phyloP scores from a whole-genome alignment of 2,888 invertebrate genomes.

The Cephonodes hylas region DNA sequence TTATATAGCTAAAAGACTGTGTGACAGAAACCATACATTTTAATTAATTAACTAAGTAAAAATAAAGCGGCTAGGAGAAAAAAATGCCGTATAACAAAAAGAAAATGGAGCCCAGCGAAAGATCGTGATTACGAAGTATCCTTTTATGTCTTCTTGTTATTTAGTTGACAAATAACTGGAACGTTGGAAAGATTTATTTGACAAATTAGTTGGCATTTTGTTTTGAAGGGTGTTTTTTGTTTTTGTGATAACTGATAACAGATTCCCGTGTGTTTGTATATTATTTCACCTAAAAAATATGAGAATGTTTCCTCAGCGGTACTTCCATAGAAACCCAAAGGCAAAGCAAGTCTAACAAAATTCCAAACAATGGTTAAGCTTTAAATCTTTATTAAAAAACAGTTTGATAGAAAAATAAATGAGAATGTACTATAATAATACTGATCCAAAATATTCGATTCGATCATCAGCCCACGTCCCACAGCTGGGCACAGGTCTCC shows the following conservation, averaged over 20 bases:
- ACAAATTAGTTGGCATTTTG: neutral
- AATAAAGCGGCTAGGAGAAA: neutral
- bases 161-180: constrained; percentile 6
- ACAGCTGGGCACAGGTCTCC: too few species aligned
- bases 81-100: neutral
- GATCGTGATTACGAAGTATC: constrained; percentile 3
- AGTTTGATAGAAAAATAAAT: too few species aligned
- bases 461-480: too few species aligned
- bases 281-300: too few species aligned
- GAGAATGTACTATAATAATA: too few species aligned
- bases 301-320: too few species aligned
- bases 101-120: neutral
- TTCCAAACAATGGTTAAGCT: too few species aligned
- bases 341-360: too few species aligned
- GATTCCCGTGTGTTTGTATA: neutral
- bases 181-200: neutral
- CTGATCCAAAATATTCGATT: too few species aligned
- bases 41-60: neutral
- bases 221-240: neutral
- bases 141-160: neutral
- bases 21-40: neutral
- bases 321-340: too few species aligned
- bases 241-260: neutral
- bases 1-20: too few species aligned
- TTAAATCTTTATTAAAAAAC: too few species aligned